A percentile compares a stretch with the other conserved stretches of the same genome.
Conservation (phyloP, 2,113 vertebrate genomes). For the Sminthopsis crassicaudata region DNA sequence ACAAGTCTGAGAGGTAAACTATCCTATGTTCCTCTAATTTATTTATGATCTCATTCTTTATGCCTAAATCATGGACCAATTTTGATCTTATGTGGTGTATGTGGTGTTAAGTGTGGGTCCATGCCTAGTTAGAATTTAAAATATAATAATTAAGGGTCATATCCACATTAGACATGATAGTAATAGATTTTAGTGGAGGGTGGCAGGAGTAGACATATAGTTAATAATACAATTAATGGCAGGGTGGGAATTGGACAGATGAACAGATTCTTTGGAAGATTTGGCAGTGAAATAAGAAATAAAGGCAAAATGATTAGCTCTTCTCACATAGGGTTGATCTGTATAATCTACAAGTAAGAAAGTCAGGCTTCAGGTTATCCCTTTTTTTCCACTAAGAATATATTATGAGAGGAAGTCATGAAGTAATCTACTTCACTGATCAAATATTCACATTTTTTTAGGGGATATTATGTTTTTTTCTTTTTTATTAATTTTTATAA, state of each 20-base stretch:
- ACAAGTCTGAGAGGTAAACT: no score
- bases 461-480: constrained; percentile 5
- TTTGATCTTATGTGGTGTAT: no score
- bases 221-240: background rate
- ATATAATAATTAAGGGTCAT: background rate
- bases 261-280: background rate
- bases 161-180: background rate
- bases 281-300: background rate
- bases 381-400: background rate
- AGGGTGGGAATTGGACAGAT: background rate
- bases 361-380: background rate
- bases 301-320: background rate
- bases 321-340: background rate
- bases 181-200: background rate
- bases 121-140: no score
- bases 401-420: background rate
- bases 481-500: no score
- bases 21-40: no score
- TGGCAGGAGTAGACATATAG: background rate
- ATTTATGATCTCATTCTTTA: no score
- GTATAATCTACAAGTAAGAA: background rate
- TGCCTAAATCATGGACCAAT: no score
- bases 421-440: constrained; percentile 13
- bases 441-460: background rate
- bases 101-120: no score